Evolutionary conservation across 2,797 vertebrate species (phyloP).

Genomic region (Bradypus variegatus): DNA sequence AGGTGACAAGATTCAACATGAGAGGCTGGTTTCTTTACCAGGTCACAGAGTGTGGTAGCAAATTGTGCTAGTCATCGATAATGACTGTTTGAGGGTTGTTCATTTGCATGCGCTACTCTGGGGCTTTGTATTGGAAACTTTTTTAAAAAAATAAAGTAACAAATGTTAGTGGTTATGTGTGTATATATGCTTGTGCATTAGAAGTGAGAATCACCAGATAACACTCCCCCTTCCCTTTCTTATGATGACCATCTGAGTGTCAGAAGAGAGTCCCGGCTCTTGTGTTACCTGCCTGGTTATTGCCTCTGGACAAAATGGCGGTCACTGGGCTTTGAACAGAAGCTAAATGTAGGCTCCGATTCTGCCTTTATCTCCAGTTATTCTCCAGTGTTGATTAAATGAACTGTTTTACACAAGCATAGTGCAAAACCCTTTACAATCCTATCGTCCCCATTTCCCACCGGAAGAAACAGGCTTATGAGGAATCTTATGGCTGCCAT

Average conservation of each 20-base stretch:
- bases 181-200: background rate
- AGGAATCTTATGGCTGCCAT: background rate
- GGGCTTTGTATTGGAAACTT: slow-evolving; percentile 59
- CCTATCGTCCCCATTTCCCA: background rate
- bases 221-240: background rate
- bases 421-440: background rate
- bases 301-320: background rate
- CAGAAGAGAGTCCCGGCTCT: background rate
- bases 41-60: slow-evolving; percentile 27
- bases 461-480: background rate
- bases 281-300: background rate
- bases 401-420: background rate
- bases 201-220: background rate
- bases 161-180: slow-evolving; percentile 22
- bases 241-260: background rate
- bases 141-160: slow-evolving; percentile 70
- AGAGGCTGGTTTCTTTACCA: slow-evolving; percentile 6
- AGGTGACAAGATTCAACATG: background rate
- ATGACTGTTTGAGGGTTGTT: slow-evolving; percentile 43
- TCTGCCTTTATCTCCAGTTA: background rate
- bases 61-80: slow-evolving; percentile 12
- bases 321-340: background rate
- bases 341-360: background rate
- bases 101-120: slow-evolving; percentile 67
- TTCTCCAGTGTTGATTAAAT: background rate